Base-by-base conservation (phyloP, 2,888 invertebrate species). In the Microctonus aethiopoides region DNA sequence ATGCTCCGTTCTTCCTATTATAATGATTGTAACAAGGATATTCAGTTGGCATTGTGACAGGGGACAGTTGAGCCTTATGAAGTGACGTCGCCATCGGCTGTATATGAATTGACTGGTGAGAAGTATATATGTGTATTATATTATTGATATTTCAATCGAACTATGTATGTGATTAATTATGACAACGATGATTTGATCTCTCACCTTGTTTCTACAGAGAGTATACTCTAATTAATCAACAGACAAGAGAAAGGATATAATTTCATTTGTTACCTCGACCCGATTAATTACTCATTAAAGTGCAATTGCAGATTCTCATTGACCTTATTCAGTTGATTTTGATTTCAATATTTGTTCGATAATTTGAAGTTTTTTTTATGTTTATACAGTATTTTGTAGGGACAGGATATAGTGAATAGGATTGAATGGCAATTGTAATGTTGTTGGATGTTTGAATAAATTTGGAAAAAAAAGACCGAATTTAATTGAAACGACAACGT, bases 401-500 rank as follows among this genome's bases (percentile, higher is more conserved):
- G n/a, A n/a, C n/a, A n/a, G n/a, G n/a, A n/a, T n/a, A n/a, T n/a
- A n/a, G n/a, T n/a, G n/a, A n/a, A n/a, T n/a, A n/a, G n/a, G n/a
- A n/a, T n/a, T n/a, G n/a, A n/a, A n/a, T n/a, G n/a, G 11, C 13
- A 54, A 57, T 66, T 65, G 26, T 65, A n/a, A 57, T 56, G 41
- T 11, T n/a, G 41, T 20, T 26, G 36, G 41, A 67, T 70, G 51
- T 29, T 10, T 54, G 62, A 67, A 56, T 61, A 57, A 41, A 51
- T 66, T 52, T 51, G 56, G 52, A 60, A 59, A 39, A 60, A 46
- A 46, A 16, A 36, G 26, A 29, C 36, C 71, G 66, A 75, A 76
- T 77, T 78, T 78, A 78, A 79, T 80, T 80, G 79, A 82, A 82
- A 83, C 81, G 84, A 82, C 86, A 86, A 86, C 86, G 83, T 84